Percentiles rank a stretch among this genome's conserved stretches.
Evolutionary conservation across 2,888 invertebrate genomes (phyloP).

Genomic region (Eupeodes luniger): DNA sequence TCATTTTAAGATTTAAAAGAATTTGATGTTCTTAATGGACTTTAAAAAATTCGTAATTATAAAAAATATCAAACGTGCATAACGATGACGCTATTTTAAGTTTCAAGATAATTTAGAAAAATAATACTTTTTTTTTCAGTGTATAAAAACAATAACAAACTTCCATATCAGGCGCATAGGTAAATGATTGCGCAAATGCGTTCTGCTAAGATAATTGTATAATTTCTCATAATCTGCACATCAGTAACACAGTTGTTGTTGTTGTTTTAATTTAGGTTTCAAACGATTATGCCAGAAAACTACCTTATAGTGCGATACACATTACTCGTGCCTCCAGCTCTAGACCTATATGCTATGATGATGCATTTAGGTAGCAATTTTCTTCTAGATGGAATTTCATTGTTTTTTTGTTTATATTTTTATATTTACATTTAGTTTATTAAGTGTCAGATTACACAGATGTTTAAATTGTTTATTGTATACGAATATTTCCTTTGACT

Average conservation of each 20-base stretch:
- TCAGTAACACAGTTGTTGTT: constrained; percentile 2
- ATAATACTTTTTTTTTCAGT: not conserved
- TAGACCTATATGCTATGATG: not conserved
- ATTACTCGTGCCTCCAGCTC: constrained; percentile 9
- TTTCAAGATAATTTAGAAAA: not conserved
- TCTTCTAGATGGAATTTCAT: constrained; percentile 28
- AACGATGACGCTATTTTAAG: no score
- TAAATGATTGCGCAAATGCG: constrained; percentile 62
- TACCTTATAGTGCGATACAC: constrained; percentile 4
- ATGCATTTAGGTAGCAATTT: constrained; percentile 27
- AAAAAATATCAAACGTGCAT: no score
- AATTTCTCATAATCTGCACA: constrained; percentile 33
- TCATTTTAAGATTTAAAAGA: no score
- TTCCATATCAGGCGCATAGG: constrained; percentile 2
- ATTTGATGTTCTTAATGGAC: no score
- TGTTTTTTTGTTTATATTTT: constrained; percentile 39
- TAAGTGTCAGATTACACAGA: constrained; percentile 70
- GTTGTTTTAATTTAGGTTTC: constrained; percentile 32
- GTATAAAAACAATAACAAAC: constrained; percentile 14
- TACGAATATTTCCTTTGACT: constrained; percentile 46
- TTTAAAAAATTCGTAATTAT: no score
- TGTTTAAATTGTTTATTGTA: constrained; percentile 39
- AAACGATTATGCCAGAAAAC: constrained; percentile 40
- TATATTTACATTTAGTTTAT: constrained; percentile 36
- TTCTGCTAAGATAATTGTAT: constrained; percentile 64